Evolutionary conservation across 2,888 invertebrate species (phyloP).

Genomic region (Drosophila anomelani): DNA sequence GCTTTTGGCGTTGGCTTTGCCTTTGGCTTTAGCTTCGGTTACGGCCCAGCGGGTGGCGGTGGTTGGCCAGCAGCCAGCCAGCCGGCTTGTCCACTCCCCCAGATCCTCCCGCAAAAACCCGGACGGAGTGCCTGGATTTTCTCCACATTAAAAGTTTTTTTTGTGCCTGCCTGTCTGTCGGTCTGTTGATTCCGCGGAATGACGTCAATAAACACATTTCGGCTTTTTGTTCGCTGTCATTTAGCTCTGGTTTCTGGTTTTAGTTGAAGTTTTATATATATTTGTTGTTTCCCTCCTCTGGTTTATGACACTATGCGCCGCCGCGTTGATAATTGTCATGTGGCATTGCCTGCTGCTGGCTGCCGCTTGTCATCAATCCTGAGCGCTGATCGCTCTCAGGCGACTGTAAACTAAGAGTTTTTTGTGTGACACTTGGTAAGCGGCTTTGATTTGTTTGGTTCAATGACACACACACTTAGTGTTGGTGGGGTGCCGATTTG

Average conservation of each 20-base stretch:
- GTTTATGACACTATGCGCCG: slow-evolving; percentile 60
- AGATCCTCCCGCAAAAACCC: slow-evolving; percentile 38
- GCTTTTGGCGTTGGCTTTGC: slow-evolving; percentile 27
- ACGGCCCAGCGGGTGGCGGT: slow-evolving; percentile 66
- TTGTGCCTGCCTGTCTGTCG: slow-evolving; percentile 23
- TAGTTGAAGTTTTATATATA: slow-evolving; percentile 19
- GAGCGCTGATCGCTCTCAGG: slow-evolving; percentile 53
- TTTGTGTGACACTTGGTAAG: slow-evolving; percentile 60
- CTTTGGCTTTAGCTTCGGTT: slow-evolving; percentile 33
- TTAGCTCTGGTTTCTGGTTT: slow-evolving; percentile 53
- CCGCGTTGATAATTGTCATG: slow-evolving; percentile 69
- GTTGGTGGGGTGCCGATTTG: slow-evolving; percentile 67
- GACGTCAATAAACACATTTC: slow-evolving; percentile 77
- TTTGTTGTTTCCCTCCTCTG: slow-evolving; percentile 7
- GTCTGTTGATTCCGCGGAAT: slow-evolving; percentile 60
- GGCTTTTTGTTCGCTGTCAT: slow-evolving; percentile 41
- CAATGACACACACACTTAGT: slow-evolving; percentile 59
- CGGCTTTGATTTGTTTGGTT: slow-evolving; percentile 71
- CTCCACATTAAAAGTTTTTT: slow-evolving; percentile 51
- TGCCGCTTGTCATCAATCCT: slow-evolving; percentile 74
- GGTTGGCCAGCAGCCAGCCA: slow-evolving; percentile 29
- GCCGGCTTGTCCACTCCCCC: slow-evolving; percentile 30
- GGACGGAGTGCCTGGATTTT: slow-evolving; percentile 53
- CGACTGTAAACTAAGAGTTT: slow-evolving; percentile 67
- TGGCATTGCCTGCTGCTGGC: slow-evolving; percentile 46